phyloP scores from a whole-genome alignment of 2,113 vertebrate genomes.

The Camelus bactrianus region DNA sequence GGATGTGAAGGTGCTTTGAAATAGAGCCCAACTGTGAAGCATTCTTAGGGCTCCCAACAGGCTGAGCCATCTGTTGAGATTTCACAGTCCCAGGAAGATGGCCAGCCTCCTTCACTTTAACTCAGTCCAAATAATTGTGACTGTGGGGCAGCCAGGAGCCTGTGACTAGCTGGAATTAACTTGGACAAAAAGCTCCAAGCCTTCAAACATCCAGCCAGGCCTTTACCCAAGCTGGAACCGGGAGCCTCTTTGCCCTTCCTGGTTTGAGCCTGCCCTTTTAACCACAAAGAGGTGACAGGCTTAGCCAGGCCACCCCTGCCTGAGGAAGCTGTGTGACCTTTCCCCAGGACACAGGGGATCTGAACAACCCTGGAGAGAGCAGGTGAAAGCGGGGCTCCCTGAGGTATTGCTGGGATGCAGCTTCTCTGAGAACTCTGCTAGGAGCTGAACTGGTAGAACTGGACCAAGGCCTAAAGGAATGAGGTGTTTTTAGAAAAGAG shows the following conservation, averaged over 20 bases:
- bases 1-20: constrained; percentile 12
- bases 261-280: background rate
- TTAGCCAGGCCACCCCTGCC: too few species aligned
- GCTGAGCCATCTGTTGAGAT: constrained; percentile 38
- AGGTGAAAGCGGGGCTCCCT: background rate
- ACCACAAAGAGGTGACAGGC: background rate
- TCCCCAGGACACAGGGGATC: background rate
- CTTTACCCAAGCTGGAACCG: background rate
- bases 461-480: background rate
- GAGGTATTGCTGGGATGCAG: background rate
- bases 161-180: background rate
- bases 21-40: background rate
- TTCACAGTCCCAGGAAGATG: constrained; percentile 15
- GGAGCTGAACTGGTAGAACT: background rate
- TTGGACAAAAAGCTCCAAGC: background rate
- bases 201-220: background rate
- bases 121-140: background rate
- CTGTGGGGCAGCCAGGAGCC: background rate
- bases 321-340: background rate
- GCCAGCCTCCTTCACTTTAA: constrained; percentile 6
- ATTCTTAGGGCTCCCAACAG: background rate
- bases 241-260: background rate
- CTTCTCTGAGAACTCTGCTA: constrained; percentile 26
- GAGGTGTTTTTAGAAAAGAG: background rate
- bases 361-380: background rate